Evolutionary conservation across 2,888 invertebrate genomes (phyloP), one percentile per base, ranked within the genome.

Genomic region (Rhodophaea formosa): DNA sequence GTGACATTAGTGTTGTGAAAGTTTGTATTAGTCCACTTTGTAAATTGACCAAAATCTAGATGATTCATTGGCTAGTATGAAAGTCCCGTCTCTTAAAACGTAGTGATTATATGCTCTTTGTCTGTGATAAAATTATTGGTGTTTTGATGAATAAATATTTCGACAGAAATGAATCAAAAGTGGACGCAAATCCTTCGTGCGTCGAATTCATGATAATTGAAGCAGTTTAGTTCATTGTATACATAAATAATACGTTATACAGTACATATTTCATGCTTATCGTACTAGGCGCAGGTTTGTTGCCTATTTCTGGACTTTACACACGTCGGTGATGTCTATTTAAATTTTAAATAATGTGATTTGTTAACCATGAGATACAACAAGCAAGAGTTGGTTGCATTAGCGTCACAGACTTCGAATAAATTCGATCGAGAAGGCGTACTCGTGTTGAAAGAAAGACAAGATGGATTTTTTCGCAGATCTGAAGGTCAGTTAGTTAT

Each of bases 401-500:
- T 98, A 82, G 97, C 97, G 62, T 95, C 95, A 58, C 97, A 97
- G 87, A 95, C 96, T 46, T 95, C 96, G 8, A 95, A 96, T 70
- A 96, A 95, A 84, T 98, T 97, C 83, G 97, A 98, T 82, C 97
- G 96, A 76, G 98, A 98, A 91, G 98, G 98, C 59, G 93, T 96
- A 64, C 91, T 98, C 62, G 94, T 95, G 65, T 93, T 98, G 59
- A 95, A 96, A 71, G 98, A 98, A 82, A 94, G 96, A 65, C 97
- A 97, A 76, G 98, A 98, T 80, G 96, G 97, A 59, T 96, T 98
- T 85, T 98, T 98, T 90, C 94, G 97, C 67, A 94, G 96, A 82
- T 94, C 96, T 65, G 98, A 98, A 94, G 97, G 98, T 98, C 90
- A 93, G 94, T 15, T 12, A 8, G 23, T n/a, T n/a, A n/a, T n/a